These are phyloP conservation scores for Octonoba sinensis DNA, from an alignment of 2,888 invertebrate genomes.

Conservation along the genomic window DNA sequence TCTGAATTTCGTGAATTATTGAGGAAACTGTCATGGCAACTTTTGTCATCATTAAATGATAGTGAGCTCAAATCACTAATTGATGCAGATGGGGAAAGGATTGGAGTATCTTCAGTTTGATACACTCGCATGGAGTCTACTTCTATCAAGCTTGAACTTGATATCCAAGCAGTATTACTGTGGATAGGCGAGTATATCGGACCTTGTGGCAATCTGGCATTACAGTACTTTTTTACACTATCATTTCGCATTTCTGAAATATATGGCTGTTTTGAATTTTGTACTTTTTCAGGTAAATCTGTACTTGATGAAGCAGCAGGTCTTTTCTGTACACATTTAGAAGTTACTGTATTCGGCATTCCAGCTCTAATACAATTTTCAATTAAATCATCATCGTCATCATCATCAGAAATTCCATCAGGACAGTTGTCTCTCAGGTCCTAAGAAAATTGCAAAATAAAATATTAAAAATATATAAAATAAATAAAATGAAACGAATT, in stretches of 20 bases:
- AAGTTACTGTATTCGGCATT: slow-evolving; percentile 74
- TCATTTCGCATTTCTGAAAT: background rate
- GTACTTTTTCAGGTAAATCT: background rate
- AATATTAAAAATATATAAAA: background rate
- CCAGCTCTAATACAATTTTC: slow-evolving; percentile 82
- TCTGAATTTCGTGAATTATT: slow-evolving; percentile 48
- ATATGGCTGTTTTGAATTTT: background rate
- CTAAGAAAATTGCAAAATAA: slow-evolving; percentile 8
- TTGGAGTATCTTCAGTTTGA: slow-evolving; percentile 46
- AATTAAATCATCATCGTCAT: slow-evolving; percentile 74
- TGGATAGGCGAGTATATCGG: slow-evolving; percentile 6
- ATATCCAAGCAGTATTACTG: slow-evolving; percentile 1
- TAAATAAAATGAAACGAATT: too few relatives aligned
- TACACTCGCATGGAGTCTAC: slow-evolving; percentile 26
- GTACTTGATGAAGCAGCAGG: background rate
- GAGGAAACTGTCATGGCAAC: slow-evolving; percentile 14
- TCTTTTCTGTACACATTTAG: background rate
- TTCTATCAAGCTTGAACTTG: slow-evolving; percentile 7
- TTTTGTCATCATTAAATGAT: slow-evolving; percentile 40
- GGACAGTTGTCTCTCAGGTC: slow-evolving; percentile 34
- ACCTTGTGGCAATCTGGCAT: background rate
- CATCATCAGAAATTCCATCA: slow-evolving; percentile 51
- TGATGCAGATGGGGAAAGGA: slow-evolving; percentile 43
- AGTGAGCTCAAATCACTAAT: slow-evolving; percentile 43
- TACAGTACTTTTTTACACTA: background rate